Conservation (phyloP, 2,113 vertebrate genomes). For the Mastomys coucha region DNA sequence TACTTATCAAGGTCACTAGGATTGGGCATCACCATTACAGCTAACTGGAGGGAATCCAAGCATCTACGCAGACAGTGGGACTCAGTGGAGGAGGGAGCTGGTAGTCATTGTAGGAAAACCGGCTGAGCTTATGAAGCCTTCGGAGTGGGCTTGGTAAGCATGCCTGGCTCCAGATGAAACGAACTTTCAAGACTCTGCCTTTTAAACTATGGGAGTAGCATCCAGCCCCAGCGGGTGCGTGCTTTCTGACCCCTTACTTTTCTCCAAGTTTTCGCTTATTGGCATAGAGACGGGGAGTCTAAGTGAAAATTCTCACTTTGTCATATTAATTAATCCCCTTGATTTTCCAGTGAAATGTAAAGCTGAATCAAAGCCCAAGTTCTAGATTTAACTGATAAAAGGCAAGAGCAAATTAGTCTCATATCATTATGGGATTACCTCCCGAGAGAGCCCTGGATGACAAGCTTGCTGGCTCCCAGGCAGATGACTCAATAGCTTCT, state of each 20-base stretch:
- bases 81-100: background rate
- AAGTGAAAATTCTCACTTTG: constrained; percentile 57
- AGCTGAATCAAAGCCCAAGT: background rate
- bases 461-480: background rate
- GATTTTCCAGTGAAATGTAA: constrained; percentile 7
- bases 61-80: background rate
- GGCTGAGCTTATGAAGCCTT: background rate
- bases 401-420: background rate
- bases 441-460: background rate
- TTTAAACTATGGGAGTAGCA: constrained; percentile 27
- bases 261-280: constrained; percentile 34
- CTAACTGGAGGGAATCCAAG: constrained; percentile 60
- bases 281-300: constrained; percentile 4
- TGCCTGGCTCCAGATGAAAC: constrained; percentile 6
- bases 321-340: constrained; percentile 28
- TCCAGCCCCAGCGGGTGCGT: background rate
- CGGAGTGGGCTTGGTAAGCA: background rate
- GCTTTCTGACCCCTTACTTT: constrained; percentile 31
- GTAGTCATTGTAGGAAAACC: background rate
- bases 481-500: background rate
- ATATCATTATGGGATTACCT: background rate
- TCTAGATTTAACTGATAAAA: constrained; percentile 37
- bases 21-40: background rate
- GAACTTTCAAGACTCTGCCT: background rate
- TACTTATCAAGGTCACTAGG: constrained; percentile 68